These are phyloP conservation scores for Melanchra persicariae DNA, from an alignment of 2,888 invertebrate genomes.

Conservation along the genomic window DNA sequence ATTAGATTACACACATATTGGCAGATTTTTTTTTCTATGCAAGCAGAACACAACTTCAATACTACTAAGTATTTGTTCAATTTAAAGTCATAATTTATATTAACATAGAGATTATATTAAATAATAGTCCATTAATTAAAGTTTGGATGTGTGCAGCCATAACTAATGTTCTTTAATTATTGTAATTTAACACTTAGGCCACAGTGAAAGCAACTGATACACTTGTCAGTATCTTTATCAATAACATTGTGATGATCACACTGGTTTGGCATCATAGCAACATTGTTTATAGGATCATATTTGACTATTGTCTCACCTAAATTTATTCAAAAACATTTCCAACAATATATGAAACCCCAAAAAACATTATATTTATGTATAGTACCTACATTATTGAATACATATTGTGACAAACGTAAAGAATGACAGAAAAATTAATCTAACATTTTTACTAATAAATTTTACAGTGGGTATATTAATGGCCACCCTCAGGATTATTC, in stretches of 20 bases:
- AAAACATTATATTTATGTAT: slow-evolving; percentile 21
- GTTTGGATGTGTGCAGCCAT: slow-evolving; percentile 49
- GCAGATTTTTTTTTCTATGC: not conserved
- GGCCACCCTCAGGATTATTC: slow-evolving; percentile 32
- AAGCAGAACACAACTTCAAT: slow-evolving; percentile 21
- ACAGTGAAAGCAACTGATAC: slow-evolving; percentile 32
- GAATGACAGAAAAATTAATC: slow-evolving; percentile 46
- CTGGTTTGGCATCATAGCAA: slow-evolving; percentile 46
- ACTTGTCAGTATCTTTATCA: slow-evolving; percentile 21
- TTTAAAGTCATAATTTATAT: slow-evolving; percentile 39
- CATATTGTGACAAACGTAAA: slow-evolving; percentile 50
- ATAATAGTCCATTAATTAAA: not conserved
- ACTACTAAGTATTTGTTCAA: slow-evolving; percentile 51
- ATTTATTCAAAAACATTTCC: slow-evolving; percentile 17
- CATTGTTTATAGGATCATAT: slow-evolving; percentile 12
- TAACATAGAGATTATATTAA: not conserved
- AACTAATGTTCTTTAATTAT: slow-evolving; percentile 22
- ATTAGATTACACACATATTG: slow-evolving; percentile 1
- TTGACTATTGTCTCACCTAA: slow-evolving; percentile 4
- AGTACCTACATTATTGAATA: slow-evolving; percentile 35
- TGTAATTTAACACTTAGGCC: slow-evolving; percentile 59
- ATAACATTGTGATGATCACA: slow-evolving; percentile 60
- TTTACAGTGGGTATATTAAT: slow-evolving; percentile 55
- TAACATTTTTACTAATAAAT: slow-evolving; percentile 35
- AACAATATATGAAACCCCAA: slow-evolving; percentile 17